Percentiles rank a stretch among this genome's conserved stretches.
Conservation (phyloP, 2,797 vertebrate species). For the Ispidina picta region DNA sequence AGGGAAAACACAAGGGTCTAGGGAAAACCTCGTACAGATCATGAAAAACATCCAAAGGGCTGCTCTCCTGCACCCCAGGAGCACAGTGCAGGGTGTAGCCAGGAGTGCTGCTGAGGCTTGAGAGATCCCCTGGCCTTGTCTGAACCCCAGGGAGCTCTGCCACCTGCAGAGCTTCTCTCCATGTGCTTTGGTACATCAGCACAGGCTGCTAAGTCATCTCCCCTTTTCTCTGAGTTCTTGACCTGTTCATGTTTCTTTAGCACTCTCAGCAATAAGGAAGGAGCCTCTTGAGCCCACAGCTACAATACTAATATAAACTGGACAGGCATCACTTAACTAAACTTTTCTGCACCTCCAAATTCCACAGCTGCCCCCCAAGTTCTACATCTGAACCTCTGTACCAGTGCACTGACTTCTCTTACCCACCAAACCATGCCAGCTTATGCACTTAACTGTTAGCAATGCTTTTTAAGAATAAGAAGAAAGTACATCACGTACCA, state of each 20-base stretch:
- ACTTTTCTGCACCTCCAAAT: background rate
- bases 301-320: background rate
- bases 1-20: slow-evolving; percentile 11
- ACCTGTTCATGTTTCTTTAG: background rate
- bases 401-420: background rate
- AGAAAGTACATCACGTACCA: background rate
- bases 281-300: background rate
- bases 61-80: background rate
- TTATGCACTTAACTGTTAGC: background rate
- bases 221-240: background rate
- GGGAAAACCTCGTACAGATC: slow-evolving; percentile 30
- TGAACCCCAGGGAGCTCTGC: background rate
- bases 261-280: background rate
- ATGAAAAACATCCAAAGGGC: slow-evolving; percentile 18
- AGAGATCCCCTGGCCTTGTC: background rate
- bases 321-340: background rate
- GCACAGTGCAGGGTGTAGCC: fast-evolving
- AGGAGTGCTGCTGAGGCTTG: background rate
- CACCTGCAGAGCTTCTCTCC: background rate
- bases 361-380: background rate
- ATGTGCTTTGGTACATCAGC: fast-evolving
- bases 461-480: background rate
- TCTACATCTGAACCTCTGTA: background rate
- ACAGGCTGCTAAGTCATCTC: background rate
- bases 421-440: background rate